Evolutionary conservation across 1,140 invertebrate genomes (phyloP).

Genomic region (Streblospio benedicti): DNA sequence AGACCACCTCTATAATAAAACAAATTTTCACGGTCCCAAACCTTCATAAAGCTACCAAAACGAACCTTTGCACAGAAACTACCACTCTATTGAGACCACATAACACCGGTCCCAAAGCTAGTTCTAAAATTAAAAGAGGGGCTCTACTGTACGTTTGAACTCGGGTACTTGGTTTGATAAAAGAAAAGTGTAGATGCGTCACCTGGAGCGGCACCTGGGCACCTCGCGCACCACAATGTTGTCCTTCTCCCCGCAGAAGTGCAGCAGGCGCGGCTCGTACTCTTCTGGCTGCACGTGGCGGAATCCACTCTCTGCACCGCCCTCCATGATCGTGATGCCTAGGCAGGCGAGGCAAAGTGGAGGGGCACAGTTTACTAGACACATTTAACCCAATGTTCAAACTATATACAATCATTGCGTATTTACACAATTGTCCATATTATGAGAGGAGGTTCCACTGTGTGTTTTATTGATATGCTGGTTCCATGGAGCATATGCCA

Average conservation of each 20-base stretch:
- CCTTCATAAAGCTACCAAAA: no score
- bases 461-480: no score
- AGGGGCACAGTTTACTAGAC: no score
- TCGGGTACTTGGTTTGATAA: not conserved
- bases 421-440: not conserved
- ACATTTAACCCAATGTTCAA: no score
- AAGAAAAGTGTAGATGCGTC: not conserved
- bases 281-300: conserved; percentile 48
- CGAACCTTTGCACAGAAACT: no score
- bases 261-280: conserved; percentile 56
- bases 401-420: not conserved
- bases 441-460: not conserved
- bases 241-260: conserved; percentile 36
- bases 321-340: conserved; percentile 50
- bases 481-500: no score
- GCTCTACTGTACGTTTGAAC: conserved; percentile 41
- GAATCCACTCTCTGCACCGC: conserved; percentile 55
- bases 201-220: no score
- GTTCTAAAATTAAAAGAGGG: conserved; percentile 1
- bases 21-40: no score
- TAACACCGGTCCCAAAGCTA: not conserved
- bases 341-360: no score
- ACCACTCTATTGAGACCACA: no score
- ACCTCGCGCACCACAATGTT: conserved; percentile 37
- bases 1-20: no score